Evolutionary conservation across 2,113 vertebrate species (phyloP), one percentile per base, ranked within the genome.

Genomic region (Siphamia tubifer): DNA sequence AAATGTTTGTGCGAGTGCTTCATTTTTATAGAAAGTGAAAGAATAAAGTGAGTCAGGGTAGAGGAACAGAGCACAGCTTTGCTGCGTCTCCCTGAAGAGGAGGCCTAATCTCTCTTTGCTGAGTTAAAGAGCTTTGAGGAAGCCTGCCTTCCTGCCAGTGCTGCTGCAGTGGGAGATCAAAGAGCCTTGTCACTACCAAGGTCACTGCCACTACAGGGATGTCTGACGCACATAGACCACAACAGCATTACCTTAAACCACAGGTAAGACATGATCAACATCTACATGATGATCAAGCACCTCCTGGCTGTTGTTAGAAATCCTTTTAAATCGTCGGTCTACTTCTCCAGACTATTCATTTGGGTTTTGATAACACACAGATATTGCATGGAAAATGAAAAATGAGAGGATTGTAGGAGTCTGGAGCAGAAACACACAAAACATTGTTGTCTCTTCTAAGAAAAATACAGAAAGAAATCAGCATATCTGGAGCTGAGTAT

Each of bases 41-140:
- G 52, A 82, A 66, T 45, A 69, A 71, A 82, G 53, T 39, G 52
- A 79, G 73, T 65, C 42, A 45, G 34, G 27, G 34, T 8, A 12
- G 42, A 57, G 63, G 45, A 71, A 57, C 36, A 53, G 51, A 56
- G 44, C 56, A 44, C 25, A 1, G 65, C 65, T 82, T 78, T 44
- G 34, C 78, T 78, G 64, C 66, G 56, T 45, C 71, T 81, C 69
- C 74, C 67, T 5, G 17, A 81, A 83, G 73, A 81, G 49, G 77
- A 66, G 55, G 45, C 65, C 65, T 85, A 83, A 85, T 91, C 86
- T 85, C 72, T 87, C 86, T 81, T 83, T 86, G 74, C 75, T 63
- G 83, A 83, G 72, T 79, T 88, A 88, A 91, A 90, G 84, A 84
- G 87, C 81, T 90, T 88, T 83, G 62, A 82, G 68, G 82, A 86